Percentiles rank a stretch among this genome's conserved stretches.
phyloP scores from a whole-genome alignment of 2,888 invertebrate species.

The Acanthosepion lycidas region DNA sequence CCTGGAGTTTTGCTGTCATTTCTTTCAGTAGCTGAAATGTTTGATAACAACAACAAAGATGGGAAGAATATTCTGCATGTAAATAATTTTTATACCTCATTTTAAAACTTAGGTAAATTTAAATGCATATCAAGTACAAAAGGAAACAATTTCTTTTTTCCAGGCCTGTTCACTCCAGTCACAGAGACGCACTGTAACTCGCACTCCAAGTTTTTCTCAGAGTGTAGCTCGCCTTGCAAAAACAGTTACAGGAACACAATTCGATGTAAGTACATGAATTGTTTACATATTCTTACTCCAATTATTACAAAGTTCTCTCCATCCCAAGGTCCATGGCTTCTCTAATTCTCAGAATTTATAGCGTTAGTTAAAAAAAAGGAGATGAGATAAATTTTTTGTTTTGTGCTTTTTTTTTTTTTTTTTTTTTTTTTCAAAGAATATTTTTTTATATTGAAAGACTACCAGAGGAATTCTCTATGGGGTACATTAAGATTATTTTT shows the following conservation, averaged over 20 bases:
- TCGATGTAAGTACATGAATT: slow-evolving; percentile 48
- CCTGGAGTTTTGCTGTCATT: too few species aligned
- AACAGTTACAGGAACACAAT: slow-evolving; percentile 63
- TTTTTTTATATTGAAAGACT: background rate
- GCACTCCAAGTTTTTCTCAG: slow-evolving; percentile 53
- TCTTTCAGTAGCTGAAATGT: too few species aligned
- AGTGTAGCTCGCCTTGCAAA: slow-evolving; percentile 65
- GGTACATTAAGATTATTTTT: background rate
- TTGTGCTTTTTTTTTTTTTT: background rate
- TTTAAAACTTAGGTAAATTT: background rate
- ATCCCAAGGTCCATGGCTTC: accelerated
- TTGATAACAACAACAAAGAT: too few species aligned
- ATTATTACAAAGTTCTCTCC: background rate
- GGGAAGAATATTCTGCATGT: too few species aligned
- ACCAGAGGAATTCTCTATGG: background rate
- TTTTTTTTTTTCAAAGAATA: background rate
- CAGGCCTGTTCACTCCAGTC: slow-evolving; percentile 67
- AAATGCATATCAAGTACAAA: background rate
- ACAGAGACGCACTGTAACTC: slow-evolving; percentile 54
- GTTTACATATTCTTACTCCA: background rate
- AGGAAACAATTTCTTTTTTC: background rate
- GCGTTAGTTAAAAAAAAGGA: background rate
- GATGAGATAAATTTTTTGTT: background rate
- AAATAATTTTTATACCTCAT: background rate
- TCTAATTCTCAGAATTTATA: background rate